These are phyloP conservation scores for Halocaridina rubra DNA, from an alignment of 2,888 invertebrate genomes.

Conservation along the genomic window DNA sequence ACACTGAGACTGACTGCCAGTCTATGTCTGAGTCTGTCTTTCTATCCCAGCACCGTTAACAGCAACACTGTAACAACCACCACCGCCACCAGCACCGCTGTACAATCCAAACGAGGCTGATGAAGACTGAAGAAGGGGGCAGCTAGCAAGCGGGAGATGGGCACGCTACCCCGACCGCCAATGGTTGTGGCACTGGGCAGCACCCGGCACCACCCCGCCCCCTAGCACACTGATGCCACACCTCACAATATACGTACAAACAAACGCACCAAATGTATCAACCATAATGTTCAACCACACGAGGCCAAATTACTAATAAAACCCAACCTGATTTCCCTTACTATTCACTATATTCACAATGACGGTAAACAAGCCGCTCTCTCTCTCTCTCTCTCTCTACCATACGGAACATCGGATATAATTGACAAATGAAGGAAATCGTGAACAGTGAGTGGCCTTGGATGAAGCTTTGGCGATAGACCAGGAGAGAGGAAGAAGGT, in stretches of 20 bases:
- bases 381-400: slow-evolving; percentile 15
- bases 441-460: neutral
- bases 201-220: neutral
- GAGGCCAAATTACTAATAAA: neutral
- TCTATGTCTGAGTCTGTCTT: neutral
- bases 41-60: neutral
- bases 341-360: neutral
- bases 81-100: neutral
- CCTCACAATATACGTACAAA: slow-evolving; percentile 1
- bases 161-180: slow-evolving; percentile 41
- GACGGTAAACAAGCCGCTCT: neutral
- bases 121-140: neutral
- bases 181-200: slow-evolving; percentile 33
- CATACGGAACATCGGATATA: neutral
- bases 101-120: neutral
- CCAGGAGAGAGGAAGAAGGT: neutral
- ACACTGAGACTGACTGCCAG: too few relatives aligned
- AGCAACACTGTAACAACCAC: neutral
- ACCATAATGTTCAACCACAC: neutral
- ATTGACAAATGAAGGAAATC: neutral
- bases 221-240: slow-evolving; percentile 21
- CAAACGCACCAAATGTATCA: neutral
- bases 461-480: neutral
- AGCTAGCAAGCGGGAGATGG: slow-evolving; percentile 16
- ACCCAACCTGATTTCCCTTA: neutral